A percentile compares a stretch with the other conserved stretches of the same genome.
Conservation (phyloP, 2,113 vertebrate species). For the Psittacus erithacus region DNA sequence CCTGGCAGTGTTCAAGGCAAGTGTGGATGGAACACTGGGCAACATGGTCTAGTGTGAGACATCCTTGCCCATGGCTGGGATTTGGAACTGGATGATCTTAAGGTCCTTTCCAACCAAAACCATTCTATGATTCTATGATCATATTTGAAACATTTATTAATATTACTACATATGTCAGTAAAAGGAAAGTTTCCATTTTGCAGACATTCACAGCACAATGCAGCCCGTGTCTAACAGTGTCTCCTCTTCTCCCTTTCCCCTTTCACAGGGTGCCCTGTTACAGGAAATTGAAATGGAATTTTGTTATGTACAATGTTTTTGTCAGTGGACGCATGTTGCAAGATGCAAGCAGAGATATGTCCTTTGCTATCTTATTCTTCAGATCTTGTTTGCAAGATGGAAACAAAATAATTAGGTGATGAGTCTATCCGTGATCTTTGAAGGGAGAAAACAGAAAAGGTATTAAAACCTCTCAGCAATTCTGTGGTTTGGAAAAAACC, state of each 20-base stretch:
- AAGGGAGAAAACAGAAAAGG: not conserved
- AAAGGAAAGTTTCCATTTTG: not conserved
- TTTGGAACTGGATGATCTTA: not conserved
- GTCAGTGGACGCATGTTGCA: not conserved
- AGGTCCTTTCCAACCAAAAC: not conserved
- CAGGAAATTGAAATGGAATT: constrained; percentile 11
- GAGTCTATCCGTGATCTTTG: not conserved
- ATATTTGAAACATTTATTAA: not conserved
- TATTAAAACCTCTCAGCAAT: not conserved
- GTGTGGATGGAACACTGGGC: accelerated
- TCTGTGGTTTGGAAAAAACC: not conserved
- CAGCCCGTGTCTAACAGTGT: not conserved
- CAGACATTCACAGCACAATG: not conserved
- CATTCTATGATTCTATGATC: not conserved
- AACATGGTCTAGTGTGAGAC: not conserved
- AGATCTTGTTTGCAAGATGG: constrained; percentile 4
- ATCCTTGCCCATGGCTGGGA: not conserved
- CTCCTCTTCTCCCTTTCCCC: not conserved
- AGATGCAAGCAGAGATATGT: not conserved
- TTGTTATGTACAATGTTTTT: not conserved
- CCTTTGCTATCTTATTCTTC: not conserved
- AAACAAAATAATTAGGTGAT: constrained; percentile 38
- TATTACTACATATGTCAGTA: not conserved
- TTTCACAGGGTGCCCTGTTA: not conserved
- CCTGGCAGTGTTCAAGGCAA: not conserved